Evolutionary conservation across 2,113 vertebrate species (phyloP).

Genomic region (Zapornia atra): DNA sequence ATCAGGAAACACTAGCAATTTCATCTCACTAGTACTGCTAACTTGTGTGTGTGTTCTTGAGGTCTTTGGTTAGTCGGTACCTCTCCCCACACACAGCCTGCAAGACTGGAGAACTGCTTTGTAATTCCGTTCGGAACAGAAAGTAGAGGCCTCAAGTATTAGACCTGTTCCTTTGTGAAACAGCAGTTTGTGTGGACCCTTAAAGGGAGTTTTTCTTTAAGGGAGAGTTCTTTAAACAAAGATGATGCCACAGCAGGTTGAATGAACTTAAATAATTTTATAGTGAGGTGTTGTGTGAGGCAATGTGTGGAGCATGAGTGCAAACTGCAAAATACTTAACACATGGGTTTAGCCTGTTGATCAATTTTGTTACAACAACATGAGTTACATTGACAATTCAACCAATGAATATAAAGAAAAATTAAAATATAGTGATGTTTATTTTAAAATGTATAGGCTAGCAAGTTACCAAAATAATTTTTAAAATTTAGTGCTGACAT

Average conservation of each 20-base stretch:
- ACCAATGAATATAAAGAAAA: neutral
- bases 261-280: neutral
- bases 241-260: neutral
- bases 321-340: neutral
- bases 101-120: neutral
- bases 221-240: neutral
- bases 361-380: neutral
- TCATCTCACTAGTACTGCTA: neutral
- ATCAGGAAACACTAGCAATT: neutral
- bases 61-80: neutral
- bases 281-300: neutral
- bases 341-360: neutral
- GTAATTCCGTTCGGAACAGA: neutral
- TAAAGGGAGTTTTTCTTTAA: neutral
- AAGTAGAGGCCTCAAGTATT: neutral
- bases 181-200: neutral
- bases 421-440: neutral
- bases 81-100: neutral
- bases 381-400: neutral
- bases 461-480: neutral
- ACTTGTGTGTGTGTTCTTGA: neutral
- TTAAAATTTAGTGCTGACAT: neutral
- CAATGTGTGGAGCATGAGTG: neutral
- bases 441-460: neutral
- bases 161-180: neutral